These are phyloP conservation scores for Stictocephala bisonia DNA, from an alignment of 2,888 invertebrate species.

Conservation along the genomic window DNA sequence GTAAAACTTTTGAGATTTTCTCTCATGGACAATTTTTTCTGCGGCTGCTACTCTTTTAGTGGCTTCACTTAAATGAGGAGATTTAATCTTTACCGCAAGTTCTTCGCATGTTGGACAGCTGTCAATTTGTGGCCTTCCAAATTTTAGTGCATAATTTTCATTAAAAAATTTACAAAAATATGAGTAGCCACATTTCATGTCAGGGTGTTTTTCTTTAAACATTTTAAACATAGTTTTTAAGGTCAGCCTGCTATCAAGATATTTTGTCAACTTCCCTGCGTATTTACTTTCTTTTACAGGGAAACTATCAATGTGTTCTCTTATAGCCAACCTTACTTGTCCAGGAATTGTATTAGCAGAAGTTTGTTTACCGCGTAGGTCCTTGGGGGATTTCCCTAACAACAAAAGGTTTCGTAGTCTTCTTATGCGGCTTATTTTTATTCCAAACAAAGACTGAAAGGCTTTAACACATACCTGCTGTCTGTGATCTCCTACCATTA, in stretches of 20 bases:
- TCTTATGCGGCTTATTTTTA: neutral
- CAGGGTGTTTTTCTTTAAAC: slow-evolving; percentile 2
- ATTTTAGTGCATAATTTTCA: slow-evolving; percentile 50
- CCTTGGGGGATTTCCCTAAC: neutral
- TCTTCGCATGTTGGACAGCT: slow-evolving; percentile 47
- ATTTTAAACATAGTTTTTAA: slow-evolving; percentile 5
- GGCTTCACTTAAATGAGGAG: slow-evolving; percentile 47
- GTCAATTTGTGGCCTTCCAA: slow-evolving; percentile 50
- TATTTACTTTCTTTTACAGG: neutral
- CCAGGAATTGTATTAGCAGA: neutral
- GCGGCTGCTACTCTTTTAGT: slow-evolving; percentile 56
- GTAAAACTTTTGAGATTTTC: slow-evolving; percentile 56
- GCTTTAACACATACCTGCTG: neutral
- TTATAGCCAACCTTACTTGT: neutral
- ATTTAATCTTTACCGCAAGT: slow-evolving; percentile 49
- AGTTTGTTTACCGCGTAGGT: neutral
- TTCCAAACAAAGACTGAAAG: neutral
- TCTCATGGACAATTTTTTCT: slow-evolving; percentile 55
- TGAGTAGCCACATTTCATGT: slow-evolving; percentile 47
- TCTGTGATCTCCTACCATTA: neutral
- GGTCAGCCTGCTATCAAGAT: neutral
- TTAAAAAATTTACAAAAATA: slow-evolving; percentile 52
- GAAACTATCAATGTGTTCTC: slow-evolving; percentile 13
- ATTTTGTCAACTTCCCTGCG: neutral
- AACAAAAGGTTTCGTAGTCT: neutral